phyloP scores from a whole-genome alignment of 2,888 invertebrate genomes.

The Drosophila longiperda region DNA sequence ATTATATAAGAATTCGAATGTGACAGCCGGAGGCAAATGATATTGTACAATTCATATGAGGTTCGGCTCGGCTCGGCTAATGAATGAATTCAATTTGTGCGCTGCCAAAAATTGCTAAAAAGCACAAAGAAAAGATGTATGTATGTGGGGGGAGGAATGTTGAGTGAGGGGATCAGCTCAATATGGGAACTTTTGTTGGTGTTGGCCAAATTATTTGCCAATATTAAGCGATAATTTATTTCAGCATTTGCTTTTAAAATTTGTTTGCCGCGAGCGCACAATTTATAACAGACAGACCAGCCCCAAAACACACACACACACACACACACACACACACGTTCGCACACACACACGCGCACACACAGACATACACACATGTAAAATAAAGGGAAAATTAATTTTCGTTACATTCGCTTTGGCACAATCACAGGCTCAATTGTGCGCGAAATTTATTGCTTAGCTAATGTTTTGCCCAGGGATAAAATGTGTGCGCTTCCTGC shows the following conservation, averaged over 20 bases:
- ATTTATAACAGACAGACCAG: constrained; percentile 56
- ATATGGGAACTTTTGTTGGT: constrained; percentile 33
- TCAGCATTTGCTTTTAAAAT: constrained; percentile 68
- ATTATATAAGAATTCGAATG: constrained; percentile 68
- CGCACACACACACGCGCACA: constrained; percentile 1
- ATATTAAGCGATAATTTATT: constrained; percentile 79
- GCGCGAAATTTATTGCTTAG: constrained; percentile 74
- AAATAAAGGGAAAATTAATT: constrained; percentile 78
- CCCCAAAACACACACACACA: constrained; percentile 1
- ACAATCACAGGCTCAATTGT: constrained; percentile 70
- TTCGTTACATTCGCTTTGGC: constrained; percentile 69
- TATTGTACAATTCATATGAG: constrained; percentile 37
- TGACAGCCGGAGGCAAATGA: constrained; percentile 41
- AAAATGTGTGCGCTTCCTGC: constrained; percentile 45
- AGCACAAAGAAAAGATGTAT: constrained; percentile 10
- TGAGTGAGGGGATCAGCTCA: constrained; percentile 1
- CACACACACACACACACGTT: constrained; percentile 1
- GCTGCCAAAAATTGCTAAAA: constrained; percentile 47
- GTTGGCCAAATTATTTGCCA: constrained; percentile 67
- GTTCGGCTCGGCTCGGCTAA: constrained; percentile 33
- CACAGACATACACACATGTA: constrained; percentile 45
- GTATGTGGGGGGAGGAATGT: background rate
- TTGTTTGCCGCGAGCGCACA: constrained; percentile 66
- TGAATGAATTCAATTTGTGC: constrained; percentile 70
- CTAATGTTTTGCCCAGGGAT: constrained; percentile 73